Base-by-base conservation (phyloP, 1,140 invertebrate genomes). In the Acromyrmex charruanus region DNA sequence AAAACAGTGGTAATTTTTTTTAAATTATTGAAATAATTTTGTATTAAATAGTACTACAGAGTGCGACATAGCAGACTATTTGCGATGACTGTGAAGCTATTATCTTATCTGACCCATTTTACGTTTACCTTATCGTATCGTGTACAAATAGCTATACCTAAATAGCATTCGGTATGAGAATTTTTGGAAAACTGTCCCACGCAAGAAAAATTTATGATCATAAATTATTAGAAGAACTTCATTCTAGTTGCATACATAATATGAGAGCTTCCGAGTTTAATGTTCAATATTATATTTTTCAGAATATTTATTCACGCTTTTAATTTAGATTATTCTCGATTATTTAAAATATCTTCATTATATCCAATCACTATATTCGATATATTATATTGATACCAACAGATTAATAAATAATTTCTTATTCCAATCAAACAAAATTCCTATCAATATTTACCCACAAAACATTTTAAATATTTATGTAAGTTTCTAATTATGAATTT, bases 91-190 rank as follows among this genome's bases (percentile, higher is more conserved):
- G 66, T 53, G 16, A 81, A 81, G 68, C 71, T 25, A 81, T 71
- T 81, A 81, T 81, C 79, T 81, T 81, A 81, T 81, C 79, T 81
- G 35, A 44, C 79, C 79, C 69, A 81, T 81, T 81, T 81, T 71
- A 81, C 58, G 79, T 68, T 81, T 71, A 44, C 31, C 16, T 81
- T 81, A 71, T 51, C 16, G 16, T 80, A 69, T 49, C 61, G 44
- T 66, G 77, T 55, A 16, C 10, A 81, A 81, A 63, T 69, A 69
- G 9, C 59, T 68, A 44, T 31, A 65, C 31, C 31, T 31, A 81
- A 44, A 63, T 69, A 58, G 14, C 53, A 12, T 81, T 81, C 18
- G 21, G 16, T 6, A n/a, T 14, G 25, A 21, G 55, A 81, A 28
- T 44, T 7, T 58, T 25, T 3, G 35, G 31, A 3, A 21, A 81